Evolutionary conservation across 1,140 invertebrate species (phyloP).

Genomic region (Solenopsis fugax): DNA sequence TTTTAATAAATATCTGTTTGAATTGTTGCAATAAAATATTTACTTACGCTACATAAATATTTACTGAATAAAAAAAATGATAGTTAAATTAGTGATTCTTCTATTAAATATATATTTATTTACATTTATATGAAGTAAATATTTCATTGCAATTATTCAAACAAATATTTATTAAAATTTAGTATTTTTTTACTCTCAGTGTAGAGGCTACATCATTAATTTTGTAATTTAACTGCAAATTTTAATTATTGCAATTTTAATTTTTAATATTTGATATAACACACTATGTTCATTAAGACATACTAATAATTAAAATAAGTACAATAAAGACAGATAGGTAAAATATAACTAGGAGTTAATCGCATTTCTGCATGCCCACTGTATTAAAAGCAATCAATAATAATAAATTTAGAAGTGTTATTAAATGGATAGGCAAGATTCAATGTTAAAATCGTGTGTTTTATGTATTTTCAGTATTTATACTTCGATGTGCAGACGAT

Average conservation of each 20-base stretch:
- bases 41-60: too few species aligned
- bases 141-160: too few species aligned
- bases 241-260: not conserved
- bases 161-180: too few species aligned
- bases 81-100: too few species aligned
- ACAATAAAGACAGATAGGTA: not conserved
- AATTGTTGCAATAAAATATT: too few species aligned
- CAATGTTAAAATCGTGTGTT: slow-evolving; percentile 20
- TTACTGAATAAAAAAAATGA: too few species aligned
- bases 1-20: too few species aligned
- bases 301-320: slow-evolving; percentile 1
- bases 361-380: not conserved
- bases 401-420: not conserved
- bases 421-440: not conserved
- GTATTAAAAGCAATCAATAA: not conserved
- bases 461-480: slow-evolving; percentile 87
- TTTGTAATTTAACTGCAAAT: not conserved
- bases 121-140: too few species aligned
- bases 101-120: too few species aligned
- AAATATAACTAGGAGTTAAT: not conserved
- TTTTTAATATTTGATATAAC: not conserved
- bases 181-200: too few species aligned
- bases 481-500: slow-evolving; percentile 90
- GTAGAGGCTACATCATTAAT: not conserved
- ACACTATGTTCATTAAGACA: not conserved